Conservation (phyloP, 2,888 invertebrate genomes). For the Arge pagana region DNA sequence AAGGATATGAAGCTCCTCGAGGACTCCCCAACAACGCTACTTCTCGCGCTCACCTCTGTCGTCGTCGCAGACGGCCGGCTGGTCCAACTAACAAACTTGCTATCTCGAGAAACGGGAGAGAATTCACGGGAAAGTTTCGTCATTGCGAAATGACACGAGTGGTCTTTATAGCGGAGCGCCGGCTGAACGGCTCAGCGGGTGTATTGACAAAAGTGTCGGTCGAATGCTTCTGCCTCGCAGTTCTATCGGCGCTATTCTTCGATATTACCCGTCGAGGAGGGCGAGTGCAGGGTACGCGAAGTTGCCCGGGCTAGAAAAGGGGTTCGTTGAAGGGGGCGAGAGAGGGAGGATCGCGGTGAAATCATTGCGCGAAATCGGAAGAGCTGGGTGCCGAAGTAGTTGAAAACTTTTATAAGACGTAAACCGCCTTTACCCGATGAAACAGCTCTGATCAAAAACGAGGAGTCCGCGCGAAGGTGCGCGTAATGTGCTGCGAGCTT, state of each 20-base stretch:
- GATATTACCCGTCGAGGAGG: constrained; percentile 56
- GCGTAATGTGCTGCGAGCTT: constrained; percentile 17
- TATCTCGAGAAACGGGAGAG: constrained; percentile 32
- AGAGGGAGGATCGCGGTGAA: constrained; percentile 57
- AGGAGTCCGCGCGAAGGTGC: constrained; percentile 17
- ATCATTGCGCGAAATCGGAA: constrained; percentile 60
- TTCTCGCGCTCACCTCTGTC: constrained; percentile 21
- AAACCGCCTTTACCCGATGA: constrained; percentile 40
- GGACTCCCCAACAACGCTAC: too few relatives aligned
- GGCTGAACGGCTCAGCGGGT: constrained; percentile 45
- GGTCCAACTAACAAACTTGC: constrained; percentile 47
- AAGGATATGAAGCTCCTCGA: constrained; percentile 19
- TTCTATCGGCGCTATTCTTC: constrained; percentile 56
- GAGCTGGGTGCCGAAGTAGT: constrained; percentile 57
- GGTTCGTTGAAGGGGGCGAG: constrained; percentile 33
- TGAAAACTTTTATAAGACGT: constrained; percentile 55
- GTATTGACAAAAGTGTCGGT: constrained; percentile 64
- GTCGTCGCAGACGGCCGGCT: constrained; percentile 33
- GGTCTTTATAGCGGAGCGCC: constrained; percentile 61
- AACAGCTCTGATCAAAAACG: constrained; percentile 22
- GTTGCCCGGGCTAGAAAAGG: constrained; percentile 35
- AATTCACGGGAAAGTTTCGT: constrained; percentile 63
- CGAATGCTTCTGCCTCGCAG: constrained; percentile 57
- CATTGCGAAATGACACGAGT: constrained; percentile 65
- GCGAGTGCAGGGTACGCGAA: constrained; percentile 29